Base-by-base conservation (phyloP, 2,888 invertebrate species). In the Dryadula phaetusa region DNA sequence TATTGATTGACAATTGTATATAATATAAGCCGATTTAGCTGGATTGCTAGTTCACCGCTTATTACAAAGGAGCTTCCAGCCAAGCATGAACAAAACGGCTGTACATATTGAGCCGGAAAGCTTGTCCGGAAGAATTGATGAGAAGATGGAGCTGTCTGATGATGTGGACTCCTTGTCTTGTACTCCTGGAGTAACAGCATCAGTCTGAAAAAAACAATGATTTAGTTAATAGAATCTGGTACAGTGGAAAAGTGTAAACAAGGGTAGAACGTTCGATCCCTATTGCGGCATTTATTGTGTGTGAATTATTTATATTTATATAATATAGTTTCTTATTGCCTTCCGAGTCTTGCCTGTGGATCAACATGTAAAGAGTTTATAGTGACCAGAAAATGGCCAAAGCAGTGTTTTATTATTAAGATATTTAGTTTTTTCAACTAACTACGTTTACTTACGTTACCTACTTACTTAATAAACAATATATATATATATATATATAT, bases 11-110 rank as follows among this genome's bases (percentile, higher is more conserved):
- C 10, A 42, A 58, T 25, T 58, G 28, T 22, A 4, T 18, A 49
- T 47, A 37, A 52, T 22, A 60, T 32, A 49, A 60, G 28, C 60
- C 60, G 8, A 8, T 42, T 44, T 44, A 49, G 16, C 3, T 10
- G 42, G 16, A 32, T 10, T 25, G 28, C 56, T 22, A 58, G 71
- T 92, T 94, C 94, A 94, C 85, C 94, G 94, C 71, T 93, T 87
- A 66, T 91, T 93, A 4, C 89, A 84, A 72, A 95, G 90, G 52
- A 95, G 82, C 76, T 94, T 94, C 95, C 95, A 95, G 12, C 95
- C 95, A 3, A 95, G 88, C 82, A 95, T 89, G 79, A 95, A 93
- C 64, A 95, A 88, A 32, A 95, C 94, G 4, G 94, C 95, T 3
- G 94, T 95, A 86, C 94, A 94, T 63, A 94, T 90, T 1, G 94